These are phyloP conservation scores for Ceramica pisi DNA, from an alignment of 2,888 invertebrate species.

Conservation along the genomic window DNA sequence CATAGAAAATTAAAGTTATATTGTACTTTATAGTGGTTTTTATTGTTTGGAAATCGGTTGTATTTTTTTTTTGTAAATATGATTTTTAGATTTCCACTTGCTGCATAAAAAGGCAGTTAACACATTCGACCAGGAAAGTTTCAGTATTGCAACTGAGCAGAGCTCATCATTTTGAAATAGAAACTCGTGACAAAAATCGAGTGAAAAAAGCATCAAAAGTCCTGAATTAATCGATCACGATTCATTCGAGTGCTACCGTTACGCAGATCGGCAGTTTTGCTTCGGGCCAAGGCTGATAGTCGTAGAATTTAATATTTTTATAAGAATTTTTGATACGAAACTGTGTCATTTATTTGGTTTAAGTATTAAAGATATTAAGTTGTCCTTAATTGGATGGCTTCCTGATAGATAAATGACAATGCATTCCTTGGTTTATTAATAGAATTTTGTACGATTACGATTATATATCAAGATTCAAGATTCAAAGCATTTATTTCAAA, in stretches of 20 bases:
- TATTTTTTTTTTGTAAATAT: too few relatives aligned
- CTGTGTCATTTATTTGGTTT: conserved; percentile 9
- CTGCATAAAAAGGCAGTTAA: neutral
- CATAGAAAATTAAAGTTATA: too few relatives aligned
- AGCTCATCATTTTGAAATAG: neutral
- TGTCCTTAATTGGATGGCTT: neutral
- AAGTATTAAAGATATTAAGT: conserved; percentile 12
- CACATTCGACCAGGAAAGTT: neutral
- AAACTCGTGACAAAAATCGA: conserved; percentile 1
- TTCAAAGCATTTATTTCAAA: too few relatives aligned
- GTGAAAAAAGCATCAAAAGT: conserved; percentile 28
- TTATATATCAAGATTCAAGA: too few relatives aligned
- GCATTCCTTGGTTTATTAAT: too few relatives aligned
- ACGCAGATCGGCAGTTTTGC: neutral
- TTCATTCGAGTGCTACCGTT: conserved; percentile 34
- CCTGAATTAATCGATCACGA: conserved; percentile 65
- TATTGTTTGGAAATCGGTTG: too few relatives aligned
- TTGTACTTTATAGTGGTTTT: too few relatives aligned
- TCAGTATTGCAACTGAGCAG: neutral
- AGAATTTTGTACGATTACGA: too few relatives aligned
- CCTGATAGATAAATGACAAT: neutral
- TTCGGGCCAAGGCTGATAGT: conserved; percentile 35
- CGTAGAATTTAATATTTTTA: neutral
- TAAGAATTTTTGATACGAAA: conserved; percentile 4
- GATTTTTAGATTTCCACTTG: too few relatives aligned